Evolutionary conservation across 2,888 invertebrate species (phyloP), one percentile per base, ranked within the genome.

Genomic region (Cantharis flavilabris): DNA sequence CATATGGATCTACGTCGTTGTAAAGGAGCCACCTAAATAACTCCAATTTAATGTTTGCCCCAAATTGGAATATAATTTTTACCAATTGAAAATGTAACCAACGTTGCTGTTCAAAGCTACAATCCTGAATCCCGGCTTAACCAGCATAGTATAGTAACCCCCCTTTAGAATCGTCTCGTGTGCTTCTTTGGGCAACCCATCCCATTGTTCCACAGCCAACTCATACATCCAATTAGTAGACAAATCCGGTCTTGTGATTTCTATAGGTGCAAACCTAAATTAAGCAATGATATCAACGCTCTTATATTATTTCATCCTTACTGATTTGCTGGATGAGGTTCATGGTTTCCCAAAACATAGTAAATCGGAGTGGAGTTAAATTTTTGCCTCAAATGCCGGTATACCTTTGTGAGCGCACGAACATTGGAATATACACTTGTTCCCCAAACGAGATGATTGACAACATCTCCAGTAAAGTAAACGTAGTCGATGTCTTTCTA

Each of bases 361-460:
- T 89, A 93, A 9, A 93, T 88, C 0, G 90, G 90, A 16, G 88
- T 89, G 28, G 88, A 86, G 3, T 86, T 89, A 80, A 93, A 92
- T 14, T 83, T 83, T 65, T 85, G 77, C 14, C 84, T 83, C 9
- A 91, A 81, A 75, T 49, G 79, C 70, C 70, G 84, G 64, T 91
- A 90, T 5, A 92, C 87, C 78, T 91, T 89, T 3, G 85, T 85
- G 71, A 95, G 90, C 79, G 91, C 90, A 1, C 90, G 87, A 1
- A 90, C 88, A 83, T 96, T 96, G 80, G 91, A 89, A 69, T 91
- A 89, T 62, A 90, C 88, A 0, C 93, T 91, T 2, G 97, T 97
- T 81, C 93, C 92, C 97, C 98, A 98, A n/a, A 96, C 91, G 79
- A 94, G 93, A 85, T 97, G 97, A 83, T 96, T 94, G 67, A 97